A percentile compares a stretch with the other conserved stretches of the same genome.
phyloP scores from a whole-genome alignment of 2,797 vertebrate species.

The Octomys mimax region DNA sequence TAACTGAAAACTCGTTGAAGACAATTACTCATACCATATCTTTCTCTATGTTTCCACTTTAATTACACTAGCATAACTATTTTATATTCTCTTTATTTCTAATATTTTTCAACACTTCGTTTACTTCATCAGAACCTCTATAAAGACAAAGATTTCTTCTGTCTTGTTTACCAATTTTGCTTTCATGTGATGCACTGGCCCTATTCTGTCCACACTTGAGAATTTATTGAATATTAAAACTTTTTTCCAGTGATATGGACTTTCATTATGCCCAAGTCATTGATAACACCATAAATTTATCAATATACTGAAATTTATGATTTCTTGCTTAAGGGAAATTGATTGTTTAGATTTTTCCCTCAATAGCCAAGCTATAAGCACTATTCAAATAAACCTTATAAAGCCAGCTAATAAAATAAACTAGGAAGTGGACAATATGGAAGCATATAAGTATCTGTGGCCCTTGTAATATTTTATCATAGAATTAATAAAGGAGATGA shows the following conservation, averaged over 20 bases:
- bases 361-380: neutral
- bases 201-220: neutral
- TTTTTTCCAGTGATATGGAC: neutral
- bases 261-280: neutral
- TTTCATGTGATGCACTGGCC: neutral
- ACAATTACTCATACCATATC: neutral
- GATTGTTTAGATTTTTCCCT: neutral
- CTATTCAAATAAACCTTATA: neutral
- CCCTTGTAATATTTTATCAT: neutral
- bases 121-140: neutral
- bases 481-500: neutral
- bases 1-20: neutral
- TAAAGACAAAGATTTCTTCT: neutral
- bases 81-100: neutral
- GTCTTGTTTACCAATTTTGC: neutral
- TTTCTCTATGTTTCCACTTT: conserved; percentile 8
- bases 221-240: neutral
- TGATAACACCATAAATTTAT: neutral
- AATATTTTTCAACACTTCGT: neutral
- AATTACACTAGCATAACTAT: neutral
- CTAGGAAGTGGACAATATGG: neutral
- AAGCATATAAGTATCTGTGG: neutral
- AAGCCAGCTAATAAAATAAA: neutral
- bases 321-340: neutral
- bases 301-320: neutral